Evolutionary conservation across 2,797 vertebrate genomes (phyloP), one percentile per base, ranked within the genome.

Genomic region (Eutrigla gurnardus): DNA sequence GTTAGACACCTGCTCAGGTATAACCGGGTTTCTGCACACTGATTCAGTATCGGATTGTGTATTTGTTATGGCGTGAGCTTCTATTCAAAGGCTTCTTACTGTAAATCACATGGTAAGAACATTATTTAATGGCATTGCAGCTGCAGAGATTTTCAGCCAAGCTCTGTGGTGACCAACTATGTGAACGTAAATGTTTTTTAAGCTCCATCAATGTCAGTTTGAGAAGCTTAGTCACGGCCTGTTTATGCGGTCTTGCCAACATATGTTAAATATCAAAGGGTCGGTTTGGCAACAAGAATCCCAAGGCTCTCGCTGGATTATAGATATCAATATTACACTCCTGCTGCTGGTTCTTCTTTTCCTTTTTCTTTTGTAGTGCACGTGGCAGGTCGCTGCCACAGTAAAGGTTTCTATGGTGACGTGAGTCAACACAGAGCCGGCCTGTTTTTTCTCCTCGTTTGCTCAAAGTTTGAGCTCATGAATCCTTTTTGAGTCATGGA

Each of bases 321-420:
- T 33, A 75, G 78, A 77, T 42, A 65, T 47, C 55, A 80, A 45
- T 50, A 25, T 18, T 60, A n/a, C 50, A 65, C 50, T 61, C 37
- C 42, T 65, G 65, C 64, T 83, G 68, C 79, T 71, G 65, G 77
- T 89, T 84, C 70, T 82, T 73, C 68, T 64, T 61, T 73, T 57
- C 67, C 82, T 84, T 73, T 54, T 40, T 68, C 73, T 80, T 25
- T 89, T 78, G 68, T 86, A 68, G 81, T 89, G 76, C 54, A 77
- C 75, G 70, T 75, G 80, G 72, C 82, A 77, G 61, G 63, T 75
- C 11, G 25, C 52, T 59, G 67, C 78, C 87, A 67, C 74, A 75
- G 65, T 79, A 61, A 81, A 75, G 58, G 90, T 93, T 89, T 81
- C 93, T 64, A 91, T 89, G 83, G 91, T 25, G 75, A 92, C 52